Evolutionary conservation across 2,113 vertebrate species (phyloP).

Genomic region (Cyprinodon brontotheroides): DNA sequence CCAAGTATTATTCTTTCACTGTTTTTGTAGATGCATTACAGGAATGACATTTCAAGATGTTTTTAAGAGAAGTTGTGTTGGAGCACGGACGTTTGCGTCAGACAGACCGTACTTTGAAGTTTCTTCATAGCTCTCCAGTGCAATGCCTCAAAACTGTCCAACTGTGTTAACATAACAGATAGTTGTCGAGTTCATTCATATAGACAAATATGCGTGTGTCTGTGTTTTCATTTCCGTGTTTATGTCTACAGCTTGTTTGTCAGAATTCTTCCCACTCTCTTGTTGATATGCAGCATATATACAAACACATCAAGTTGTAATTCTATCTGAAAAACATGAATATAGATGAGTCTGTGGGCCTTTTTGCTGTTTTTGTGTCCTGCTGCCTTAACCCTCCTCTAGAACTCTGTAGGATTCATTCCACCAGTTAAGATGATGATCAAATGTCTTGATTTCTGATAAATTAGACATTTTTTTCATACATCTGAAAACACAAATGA

Average conservation of each 20-base stretch:
- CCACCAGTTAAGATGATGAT: too few species aligned
- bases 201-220: neutral
- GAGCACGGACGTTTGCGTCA: neutral
- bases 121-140: neutral
- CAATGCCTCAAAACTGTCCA: neutral
- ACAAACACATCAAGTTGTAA: neutral
- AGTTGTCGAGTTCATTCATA: neutral
- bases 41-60: neutral
- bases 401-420: too few species aligned
- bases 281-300: neutral
- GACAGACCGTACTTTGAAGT: neutral
- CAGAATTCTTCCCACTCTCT: neutral
- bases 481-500: too few species aligned
- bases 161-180: neutral
- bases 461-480: neutral
- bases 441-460: too few species aligned
- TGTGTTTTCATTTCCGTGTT: neutral
- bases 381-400: too few species aligned
- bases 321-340: neutral
- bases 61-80: neutral
- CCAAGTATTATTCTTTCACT: neutral
- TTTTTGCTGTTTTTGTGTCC: too few species aligned
- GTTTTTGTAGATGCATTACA: neutral
- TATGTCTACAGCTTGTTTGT: neutral
- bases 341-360: neutral